phyloP scores from a whole-genome alignment of 1,140 invertebrate species.

The Drosophila albomicans region DNA sequence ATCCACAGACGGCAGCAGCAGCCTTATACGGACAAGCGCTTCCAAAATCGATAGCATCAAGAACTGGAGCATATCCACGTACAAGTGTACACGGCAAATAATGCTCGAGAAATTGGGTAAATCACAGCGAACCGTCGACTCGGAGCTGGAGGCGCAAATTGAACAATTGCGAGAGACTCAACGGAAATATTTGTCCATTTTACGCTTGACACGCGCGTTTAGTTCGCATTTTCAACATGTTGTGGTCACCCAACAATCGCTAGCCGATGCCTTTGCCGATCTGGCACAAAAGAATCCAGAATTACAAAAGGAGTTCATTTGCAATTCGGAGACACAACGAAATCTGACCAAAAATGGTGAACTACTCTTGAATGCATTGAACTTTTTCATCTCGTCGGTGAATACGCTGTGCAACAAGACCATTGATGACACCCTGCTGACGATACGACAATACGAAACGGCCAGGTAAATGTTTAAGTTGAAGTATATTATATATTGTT shows the following conservation, averaged over 20 bases:
- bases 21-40: slow-evolving; percentile 87
- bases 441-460: slow-evolving; percentile 96
- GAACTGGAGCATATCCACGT: slow-evolving; percentile 98
- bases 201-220: slow-evolving; percentile 93
- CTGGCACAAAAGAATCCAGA: slow-evolving; percentile 97
- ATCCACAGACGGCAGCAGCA: slow-evolving; percentile 76
- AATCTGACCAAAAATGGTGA: slow-evolving; percentile 97
- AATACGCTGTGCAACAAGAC: slow-evolving; percentile 98
- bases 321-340: slow-evolving; percentile 97
- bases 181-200: slow-evolving; percentile 95
- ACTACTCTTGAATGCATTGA: slow-evolving; percentile 94
- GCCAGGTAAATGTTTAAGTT: slow-evolving; percentile 88
- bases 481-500: background rate
- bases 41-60: slow-evolving; percentile 95
- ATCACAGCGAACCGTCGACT: slow-evolving; percentile 91
- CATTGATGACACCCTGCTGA: slow-evolving; percentile 97
- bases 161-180: slow-evolving; percentile 97
- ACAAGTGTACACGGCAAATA: slow-evolving; percentile 97
- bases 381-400: slow-evolving; percentile 98
- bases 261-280: slow-evolving; percentile 93
- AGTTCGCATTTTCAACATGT: slow-evolving; percentile 95
- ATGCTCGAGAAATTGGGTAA: slow-evolving; percentile 98
- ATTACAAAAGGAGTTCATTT: slow-evolving; percentile 96
- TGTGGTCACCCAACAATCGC: slow-evolving; percentile 90
- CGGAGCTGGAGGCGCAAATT: slow-evolving; percentile 96